A percentile compares a stretch with the other conserved stretches of the same genome.
Conservation (phyloP, 2,113 vertebrate species). For the Mungos mungo region DNA sequence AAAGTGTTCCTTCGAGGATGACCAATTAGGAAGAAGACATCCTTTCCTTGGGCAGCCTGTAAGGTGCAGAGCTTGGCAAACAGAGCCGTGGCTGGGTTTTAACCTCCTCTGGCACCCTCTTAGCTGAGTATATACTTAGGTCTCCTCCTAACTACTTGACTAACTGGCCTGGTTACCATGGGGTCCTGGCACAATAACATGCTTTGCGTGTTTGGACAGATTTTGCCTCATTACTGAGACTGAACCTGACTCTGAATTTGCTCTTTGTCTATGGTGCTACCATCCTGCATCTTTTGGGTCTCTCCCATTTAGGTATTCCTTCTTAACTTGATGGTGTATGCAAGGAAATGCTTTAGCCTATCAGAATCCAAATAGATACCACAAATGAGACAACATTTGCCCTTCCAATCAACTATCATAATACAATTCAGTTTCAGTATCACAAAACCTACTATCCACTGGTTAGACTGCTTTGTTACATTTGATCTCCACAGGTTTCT, state of each 20-base stretch:
- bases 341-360: background rate
- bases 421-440: background rate
- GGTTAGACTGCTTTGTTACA: background rate
- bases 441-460: background rate
- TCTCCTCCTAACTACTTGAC: background rate
- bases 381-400: background rate
- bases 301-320: background rate
- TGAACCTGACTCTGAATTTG: background rate
- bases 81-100: background rate
- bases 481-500: background rate
- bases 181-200: background rate
- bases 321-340: background rate
- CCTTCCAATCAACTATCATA: background rate
- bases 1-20: background rate
- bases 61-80: background rate
- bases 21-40: background rate
- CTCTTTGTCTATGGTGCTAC: background rate
- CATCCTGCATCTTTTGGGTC: background rate
- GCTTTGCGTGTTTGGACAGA: background rate
- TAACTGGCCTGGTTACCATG: background rate
- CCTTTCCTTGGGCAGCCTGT: background rate
- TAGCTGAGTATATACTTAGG: background rate
- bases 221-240: background rate
- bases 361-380: background rate
- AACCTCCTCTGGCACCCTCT: background rate